These are phyloP conservation scores for Aporophyla lueneburgensis DNA, from an alignment of 2,888 invertebrate species.

Conservation along the genomic window DNA sequence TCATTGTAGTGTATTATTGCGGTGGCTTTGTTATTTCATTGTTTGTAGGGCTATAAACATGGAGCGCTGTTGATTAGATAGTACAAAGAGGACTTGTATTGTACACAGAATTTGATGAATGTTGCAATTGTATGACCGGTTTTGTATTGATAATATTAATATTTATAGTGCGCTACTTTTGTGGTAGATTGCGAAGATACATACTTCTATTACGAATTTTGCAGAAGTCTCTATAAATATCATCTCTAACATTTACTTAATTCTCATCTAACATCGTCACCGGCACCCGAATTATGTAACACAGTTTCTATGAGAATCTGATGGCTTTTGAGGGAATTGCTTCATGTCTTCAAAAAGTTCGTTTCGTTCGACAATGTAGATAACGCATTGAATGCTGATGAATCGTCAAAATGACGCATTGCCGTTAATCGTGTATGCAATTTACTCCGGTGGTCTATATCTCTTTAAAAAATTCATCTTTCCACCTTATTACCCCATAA, in stretches of 20 bases:
- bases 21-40: conserved; percentile 55
- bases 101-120: conserved; percentile 60
- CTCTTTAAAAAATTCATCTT: neutral
- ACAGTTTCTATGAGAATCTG: too few species aligned
- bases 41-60: conserved; percentile 55
- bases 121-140: conserved; percentile 50
- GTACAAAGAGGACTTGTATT: conserved; percentile 48
- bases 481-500: neutral
- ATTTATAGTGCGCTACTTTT: conserved; percentile 46
- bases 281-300: neutral
- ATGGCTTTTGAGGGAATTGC: neutral
- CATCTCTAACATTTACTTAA: neutral
- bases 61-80: conserved; percentile 63
- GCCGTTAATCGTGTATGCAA: neutral
- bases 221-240: neutral
- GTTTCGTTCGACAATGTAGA: neutral
- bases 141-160: conserved; percentile 50
- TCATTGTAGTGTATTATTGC: conserved; percentile 24
- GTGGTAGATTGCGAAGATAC: conserved; percentile 26
- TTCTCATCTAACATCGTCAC: conserved; percentile 3
- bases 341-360: neutral
- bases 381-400: neutral
- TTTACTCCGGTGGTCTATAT: neutral
- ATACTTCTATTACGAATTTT: conserved; percentile 1
- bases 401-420: neutral